Conservation (phyloP, 2,888 invertebrate species). For the Tupiocoris notatus region DNA sequence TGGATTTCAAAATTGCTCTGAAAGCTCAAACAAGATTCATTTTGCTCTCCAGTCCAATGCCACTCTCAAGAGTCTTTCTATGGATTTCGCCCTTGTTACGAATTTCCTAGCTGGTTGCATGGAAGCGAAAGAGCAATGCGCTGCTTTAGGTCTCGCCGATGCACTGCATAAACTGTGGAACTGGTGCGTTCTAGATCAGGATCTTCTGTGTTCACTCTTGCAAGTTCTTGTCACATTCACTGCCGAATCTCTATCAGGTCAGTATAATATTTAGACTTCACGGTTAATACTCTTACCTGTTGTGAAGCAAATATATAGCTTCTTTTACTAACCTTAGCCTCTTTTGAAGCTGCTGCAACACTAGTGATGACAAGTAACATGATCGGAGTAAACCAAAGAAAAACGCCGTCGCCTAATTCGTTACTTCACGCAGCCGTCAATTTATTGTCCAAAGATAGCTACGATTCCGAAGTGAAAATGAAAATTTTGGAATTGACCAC, state of each 20-base stretch:
- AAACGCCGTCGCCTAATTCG: conserved; percentile 57
- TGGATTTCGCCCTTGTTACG: conserved; percentile 60
- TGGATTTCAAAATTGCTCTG: too few relatives aligned
- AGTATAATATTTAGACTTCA: conserved; percentile 35
- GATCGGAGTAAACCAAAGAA: conserved; percentile 58
- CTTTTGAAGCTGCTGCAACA: conserved; percentile 57
- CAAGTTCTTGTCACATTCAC: conserved; percentile 64
- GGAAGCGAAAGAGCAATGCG: conserved; percentile 60
- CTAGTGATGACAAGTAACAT: conserved; percentile 58
- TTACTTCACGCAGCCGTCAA: conserved; percentile 58
- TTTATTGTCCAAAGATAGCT: conserved; percentile 58
- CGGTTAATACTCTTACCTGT: not conserved
- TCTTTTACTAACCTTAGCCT: too few relatives aligned
- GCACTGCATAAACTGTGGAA: conserved; percentile 66
- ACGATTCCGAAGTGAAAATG: conserved; percentile 55
- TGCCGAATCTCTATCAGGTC: conserved; percentile 64
- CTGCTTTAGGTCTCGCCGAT: conserved; percentile 60
- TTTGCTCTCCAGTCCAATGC: conserved; percentile 55
- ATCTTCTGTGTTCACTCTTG: conserved; percentile 58
- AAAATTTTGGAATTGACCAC: conserved; percentile 58
- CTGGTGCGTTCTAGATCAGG: conserved; percentile 64
- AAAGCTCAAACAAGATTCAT: too few relatives aligned
- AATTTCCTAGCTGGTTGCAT: conserved; percentile 61
- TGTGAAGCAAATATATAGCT: not conserved
- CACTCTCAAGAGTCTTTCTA: conserved; percentile 60